Evolutionary conservation across 2,888 invertebrate species (phyloP).

Genomic region (Agrochola litura): DNA sequence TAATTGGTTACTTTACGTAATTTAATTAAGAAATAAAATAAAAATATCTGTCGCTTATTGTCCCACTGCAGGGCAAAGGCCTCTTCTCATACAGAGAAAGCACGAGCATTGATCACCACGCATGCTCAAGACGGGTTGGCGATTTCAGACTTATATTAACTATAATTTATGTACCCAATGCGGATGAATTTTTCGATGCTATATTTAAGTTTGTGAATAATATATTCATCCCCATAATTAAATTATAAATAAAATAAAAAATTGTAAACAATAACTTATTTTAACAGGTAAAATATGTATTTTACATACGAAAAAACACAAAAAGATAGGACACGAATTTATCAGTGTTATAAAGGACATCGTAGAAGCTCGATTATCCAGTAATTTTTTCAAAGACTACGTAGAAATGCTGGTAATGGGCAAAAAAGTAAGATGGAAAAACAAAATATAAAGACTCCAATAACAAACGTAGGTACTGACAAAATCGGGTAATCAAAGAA

Average conservation of each 20-base stretch:
- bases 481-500: background rate
- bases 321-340: background rate
- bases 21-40: background rate
- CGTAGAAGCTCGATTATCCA: background rate
- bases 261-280: background rate
- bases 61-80: too few species aligned
- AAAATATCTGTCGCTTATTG: too few species aligned
- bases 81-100: too few species aligned
- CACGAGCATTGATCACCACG: too few species aligned
- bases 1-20: background rate
- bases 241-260: too few species aligned
- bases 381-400: background rate
- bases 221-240: too few species aligned
- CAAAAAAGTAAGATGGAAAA: background rate
- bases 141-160: too few species aligned
- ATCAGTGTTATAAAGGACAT: background rate
- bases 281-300: background rate
- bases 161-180: too few species aligned
- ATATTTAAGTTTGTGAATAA: too few species aligned
- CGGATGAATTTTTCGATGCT: too few species aligned
- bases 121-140: too few species aligned
- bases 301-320: background rate
- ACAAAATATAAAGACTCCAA: background rate
- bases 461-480: background rate
- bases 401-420: background rate